Percentiles rank a stretch among this genome's conserved stretches.
Evolutionary conservation across 2,888 invertebrate species (phyloP).

Genomic region (Ennomos quercinarius): DNA sequence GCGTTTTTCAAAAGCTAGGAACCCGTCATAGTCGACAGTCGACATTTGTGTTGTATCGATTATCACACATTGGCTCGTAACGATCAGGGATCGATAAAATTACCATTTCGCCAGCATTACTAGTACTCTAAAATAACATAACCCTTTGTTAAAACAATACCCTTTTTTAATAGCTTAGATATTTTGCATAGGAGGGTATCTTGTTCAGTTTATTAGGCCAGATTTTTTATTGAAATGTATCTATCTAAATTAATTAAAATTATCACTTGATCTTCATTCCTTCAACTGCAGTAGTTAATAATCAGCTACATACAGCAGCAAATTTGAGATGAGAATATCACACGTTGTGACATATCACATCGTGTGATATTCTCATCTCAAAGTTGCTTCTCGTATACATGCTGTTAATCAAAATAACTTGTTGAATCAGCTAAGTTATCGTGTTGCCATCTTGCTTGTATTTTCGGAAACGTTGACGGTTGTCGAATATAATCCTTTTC

Average conservation of each 20-base stretch:
- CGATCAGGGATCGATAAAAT: no score
- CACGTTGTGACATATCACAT: slow-evolving; percentile 25
- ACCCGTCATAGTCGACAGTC: no score
- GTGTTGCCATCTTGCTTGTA: slow-evolving; percentile 35
- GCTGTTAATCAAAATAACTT: slow-evolving; percentile 40
- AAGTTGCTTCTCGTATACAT: slow-evolving; percentile 32
- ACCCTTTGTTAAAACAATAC: no score
- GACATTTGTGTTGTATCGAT: no score
- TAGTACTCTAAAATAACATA: no score
- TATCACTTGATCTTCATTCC: slow-evolving; percentile 21
- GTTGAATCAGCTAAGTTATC: slow-evolving; percentile 31
- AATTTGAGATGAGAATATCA: slow-evolving; percentile 16
- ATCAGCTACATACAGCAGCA: slow-evolving; percentile 13
- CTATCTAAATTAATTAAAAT: slow-evolving; percentile 13
- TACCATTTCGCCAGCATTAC: no score
- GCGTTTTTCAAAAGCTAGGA: no score
- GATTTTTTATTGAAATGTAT: no score
- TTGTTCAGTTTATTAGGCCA: no score
- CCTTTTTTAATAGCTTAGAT: no score
- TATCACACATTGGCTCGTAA: no score
- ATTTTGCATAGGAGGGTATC: no score
- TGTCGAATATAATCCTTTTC: slow-evolving; percentile 64
- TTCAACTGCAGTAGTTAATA: slow-evolving; percentile 27
- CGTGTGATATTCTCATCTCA: slow-evolving; percentile 13
- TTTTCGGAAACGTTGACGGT: slow-evolving; percentile 54